These are phyloP conservation scores for Pteronura brasiliensis DNA, from an alignment of 2,113 vertebrate species.

Conservation along the genomic window DNA sequence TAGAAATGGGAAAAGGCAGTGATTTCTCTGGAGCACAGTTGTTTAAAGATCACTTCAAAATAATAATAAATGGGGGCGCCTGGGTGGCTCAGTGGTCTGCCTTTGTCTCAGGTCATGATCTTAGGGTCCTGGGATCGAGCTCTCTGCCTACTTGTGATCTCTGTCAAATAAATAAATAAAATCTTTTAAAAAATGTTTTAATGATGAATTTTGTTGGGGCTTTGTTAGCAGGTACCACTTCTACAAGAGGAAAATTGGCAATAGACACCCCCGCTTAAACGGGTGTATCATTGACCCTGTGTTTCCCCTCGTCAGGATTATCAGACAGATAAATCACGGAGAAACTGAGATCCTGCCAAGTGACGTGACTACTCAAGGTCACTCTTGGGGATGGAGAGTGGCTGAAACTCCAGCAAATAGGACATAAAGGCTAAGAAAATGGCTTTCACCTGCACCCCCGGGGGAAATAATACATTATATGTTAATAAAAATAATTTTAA, in stretches of 20 bases:
- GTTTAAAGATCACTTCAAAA: neutral
- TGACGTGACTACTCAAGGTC: too few relatives aligned
- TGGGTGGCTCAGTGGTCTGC: too few relatives aligned
- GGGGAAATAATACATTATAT: too few relatives aligned
- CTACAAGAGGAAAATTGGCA: neutral
- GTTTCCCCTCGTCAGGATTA: accelerated
- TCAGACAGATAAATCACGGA: too few relatives aligned
- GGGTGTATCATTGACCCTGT: neutral
- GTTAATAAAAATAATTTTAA: too few relatives aligned
- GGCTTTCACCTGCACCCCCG: neutral
- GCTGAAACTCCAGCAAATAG: neutral
- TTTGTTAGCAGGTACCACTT: neutral
- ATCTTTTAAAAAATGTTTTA: neutral
- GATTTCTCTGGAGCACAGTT: neutral
- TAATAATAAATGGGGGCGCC: neutral
- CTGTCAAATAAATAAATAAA: too few relatives aligned
- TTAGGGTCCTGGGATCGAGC: too few relatives aligned
- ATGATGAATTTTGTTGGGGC: too few relatives aligned
- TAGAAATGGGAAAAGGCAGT: neutral
- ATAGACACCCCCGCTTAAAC: neutral
- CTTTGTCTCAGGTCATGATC: too few relatives aligned
- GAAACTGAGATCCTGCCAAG: neutral
- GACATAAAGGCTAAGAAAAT: neutral
- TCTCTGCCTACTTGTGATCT: too few relatives aligned
- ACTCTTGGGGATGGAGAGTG: neutral